Evolutionary conservation across 1,140 invertebrate genomes (phyloP).

Genomic region (Caenorhabditis latens): DNA sequence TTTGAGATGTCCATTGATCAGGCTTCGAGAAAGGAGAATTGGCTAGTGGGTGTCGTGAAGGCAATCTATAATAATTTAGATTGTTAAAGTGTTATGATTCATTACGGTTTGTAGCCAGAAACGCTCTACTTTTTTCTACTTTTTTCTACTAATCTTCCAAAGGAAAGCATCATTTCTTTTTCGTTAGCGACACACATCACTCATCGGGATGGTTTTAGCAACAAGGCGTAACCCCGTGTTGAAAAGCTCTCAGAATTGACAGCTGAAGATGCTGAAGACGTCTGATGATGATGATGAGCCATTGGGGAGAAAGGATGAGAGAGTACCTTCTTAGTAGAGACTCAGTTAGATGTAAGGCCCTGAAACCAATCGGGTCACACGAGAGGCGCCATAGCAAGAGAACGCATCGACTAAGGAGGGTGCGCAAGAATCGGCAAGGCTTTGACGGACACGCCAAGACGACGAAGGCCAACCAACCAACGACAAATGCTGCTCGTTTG

Average conservation of each 20-base stretch:
- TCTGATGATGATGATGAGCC: constrained; percentile 49
- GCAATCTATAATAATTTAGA: not conserved
- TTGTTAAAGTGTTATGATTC: not conserved
- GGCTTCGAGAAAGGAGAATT: constrained; percentile 41
- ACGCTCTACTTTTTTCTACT: too few species aligned
- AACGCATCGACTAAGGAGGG: constrained; percentile 2
- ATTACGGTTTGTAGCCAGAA: not conserved
- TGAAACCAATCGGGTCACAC: constrained; percentile 34
- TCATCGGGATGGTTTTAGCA: not conserved
- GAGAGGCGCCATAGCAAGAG: constrained; percentile 21
- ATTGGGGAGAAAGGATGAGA: constrained; percentile 27
- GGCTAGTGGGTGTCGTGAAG: constrained; percentile 17
- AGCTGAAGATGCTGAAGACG: constrained; percentile 12
- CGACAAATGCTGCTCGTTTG: constrained; percentile 52
- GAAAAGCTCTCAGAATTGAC: too few species aligned
- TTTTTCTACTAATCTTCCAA: too few species aligned
- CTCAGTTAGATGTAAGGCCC: not conserved
- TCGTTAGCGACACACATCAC: too few species aligned
- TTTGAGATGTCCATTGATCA: constrained; percentile 43
- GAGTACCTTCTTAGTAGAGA: not conserved
- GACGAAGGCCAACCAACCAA: not conserved
- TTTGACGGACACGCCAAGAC: constrained; percentile 31
- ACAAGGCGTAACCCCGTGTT: not conserved
- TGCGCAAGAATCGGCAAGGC: constrained; percentile 13
- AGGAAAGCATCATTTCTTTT: too few species aligned